Base-by-base conservation (phyloP, 1,140 invertebrate genomes). In the Neotoxoptera formosana region DNA sequence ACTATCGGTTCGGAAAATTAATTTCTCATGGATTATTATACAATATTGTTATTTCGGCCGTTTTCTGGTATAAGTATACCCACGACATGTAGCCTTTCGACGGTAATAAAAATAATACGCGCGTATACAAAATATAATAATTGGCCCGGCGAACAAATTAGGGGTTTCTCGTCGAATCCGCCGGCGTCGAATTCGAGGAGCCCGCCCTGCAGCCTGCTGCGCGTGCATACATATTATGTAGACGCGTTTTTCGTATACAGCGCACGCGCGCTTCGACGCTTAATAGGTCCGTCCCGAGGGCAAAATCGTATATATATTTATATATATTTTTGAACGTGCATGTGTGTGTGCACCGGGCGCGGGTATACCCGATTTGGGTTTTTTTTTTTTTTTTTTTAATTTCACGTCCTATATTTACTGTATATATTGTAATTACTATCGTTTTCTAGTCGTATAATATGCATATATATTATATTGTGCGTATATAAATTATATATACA, bases 101-200 rank as follows among this genome's bases (percentile, higher is more conserved):
- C n/a, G 36, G 83, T 45, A 84, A 84, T 84, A 84, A 84, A 45
- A 84, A 84, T 84, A 84, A 83, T 48, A 87, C 30, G 7, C 56
- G 9, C 30, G 30, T 30, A 30, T n/a, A 4, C 3, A 6, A 48
- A 17, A 25, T 89, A 89, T 25, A 56, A 14, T 89, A 89, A 56
- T 89, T 89, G n/a, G 34, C 67, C 51, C 36, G 45, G 76, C 56
- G 41, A 81, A 83, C 60, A 92, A 92, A 92, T 92, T 92, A 92
- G 76, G 45, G 67, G 91, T 92, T 84, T 92, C 60, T 51, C 34
- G 76, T 92, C 91, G 36, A 76, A 83, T 81, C 41, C 60, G n/a
- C 20, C 67, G 60, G 45, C 67, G 48, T 91, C 81, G 47, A 92
- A 92, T 76, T 47, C 90, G 53, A 91, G 67, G 7, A 91, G 60